These are phyloP conservation scores for Solea senegalensis DNA, from an alignment of 2,113 vertebrate genomes.

Conservation along the genomic window DNA sequence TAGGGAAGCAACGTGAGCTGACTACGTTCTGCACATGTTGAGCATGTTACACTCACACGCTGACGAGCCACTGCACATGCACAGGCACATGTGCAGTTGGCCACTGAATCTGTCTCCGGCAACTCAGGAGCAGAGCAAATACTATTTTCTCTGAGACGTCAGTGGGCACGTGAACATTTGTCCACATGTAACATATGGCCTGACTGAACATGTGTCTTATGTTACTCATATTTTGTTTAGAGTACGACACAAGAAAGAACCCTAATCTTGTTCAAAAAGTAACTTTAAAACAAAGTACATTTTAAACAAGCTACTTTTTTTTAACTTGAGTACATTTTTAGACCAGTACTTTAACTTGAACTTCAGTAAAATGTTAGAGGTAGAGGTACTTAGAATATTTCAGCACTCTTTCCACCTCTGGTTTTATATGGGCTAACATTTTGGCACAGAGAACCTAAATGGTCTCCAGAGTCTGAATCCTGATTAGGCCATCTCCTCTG, in stretches of 20 bases:
- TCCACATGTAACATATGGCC: background rate
- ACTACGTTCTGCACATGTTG: conserved; percentile 41
- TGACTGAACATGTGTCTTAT: background rate
- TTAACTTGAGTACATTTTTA: too few species aligned
- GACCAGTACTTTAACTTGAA: too few species aligned
- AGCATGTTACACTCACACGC: conserved; percentile 29
- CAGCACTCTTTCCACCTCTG: too few species aligned
- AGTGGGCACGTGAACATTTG: conserved; percentile 18
- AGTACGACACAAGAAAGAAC: too few species aligned
- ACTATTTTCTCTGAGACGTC: conserved; percentile 16
- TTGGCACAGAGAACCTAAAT: conserved; percentile 4
- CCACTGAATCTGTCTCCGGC: background rate
- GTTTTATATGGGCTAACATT: background rate
- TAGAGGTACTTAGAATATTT: too few species aligned
- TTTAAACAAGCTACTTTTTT: too few species aligned
- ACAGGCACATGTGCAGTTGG: background rate
- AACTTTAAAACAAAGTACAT: too few species aligned
- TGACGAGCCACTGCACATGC: conserved; percentile 11
- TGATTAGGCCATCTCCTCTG: background rate
- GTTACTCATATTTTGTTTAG: background rate
- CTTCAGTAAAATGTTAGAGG: too few species aligned
- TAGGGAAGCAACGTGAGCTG: conserved; percentile 54
- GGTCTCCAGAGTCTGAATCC: conserved; percentile 16
- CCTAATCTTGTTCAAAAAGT: too few species aligned
- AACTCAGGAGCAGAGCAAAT: too few species aligned